phyloP scores from a whole-genome alignment of 2,797 vertebrate species.

The Acomys russatus region DNA sequence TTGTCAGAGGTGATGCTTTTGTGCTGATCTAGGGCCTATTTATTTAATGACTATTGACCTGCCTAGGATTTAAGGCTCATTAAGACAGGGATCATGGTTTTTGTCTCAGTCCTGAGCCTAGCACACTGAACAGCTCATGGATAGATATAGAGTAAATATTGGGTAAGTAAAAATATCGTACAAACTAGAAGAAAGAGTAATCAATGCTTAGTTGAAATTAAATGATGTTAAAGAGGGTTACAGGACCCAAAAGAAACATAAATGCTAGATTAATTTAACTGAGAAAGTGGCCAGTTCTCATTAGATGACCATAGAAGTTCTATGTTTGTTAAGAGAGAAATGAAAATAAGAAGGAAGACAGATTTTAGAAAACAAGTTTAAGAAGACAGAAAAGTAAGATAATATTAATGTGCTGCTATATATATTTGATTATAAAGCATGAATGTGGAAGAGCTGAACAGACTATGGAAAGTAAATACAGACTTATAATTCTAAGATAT shows the following conservation, averaged over 20 bases:
- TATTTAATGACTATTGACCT: background rate
- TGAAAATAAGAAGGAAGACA: background rate
- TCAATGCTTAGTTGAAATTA: background rate
- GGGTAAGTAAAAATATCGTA: background rate
- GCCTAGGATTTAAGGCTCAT: background rate
- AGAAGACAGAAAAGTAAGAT: background rate
- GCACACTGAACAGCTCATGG: background rate
- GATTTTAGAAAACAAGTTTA: background rate
- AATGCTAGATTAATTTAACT: constrained; percentile 19
- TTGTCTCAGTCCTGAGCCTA: background rate
- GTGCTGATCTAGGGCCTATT: background rate
- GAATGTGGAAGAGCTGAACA: background rate
- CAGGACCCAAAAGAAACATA: constrained; percentile 4
- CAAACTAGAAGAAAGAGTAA: background rate
- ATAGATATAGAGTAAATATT: background rate
- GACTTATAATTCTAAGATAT: background rate
- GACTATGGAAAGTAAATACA: background rate
- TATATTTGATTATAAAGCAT: background rate
- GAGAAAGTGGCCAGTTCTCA: background rate
- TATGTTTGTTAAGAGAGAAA: background rate
- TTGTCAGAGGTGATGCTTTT: background rate
- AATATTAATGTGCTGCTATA: background rate
- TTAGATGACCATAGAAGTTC: background rate
- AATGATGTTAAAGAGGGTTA: background rate
- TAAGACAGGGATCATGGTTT: background rate